A percentile compares a stretch with the other conserved stretches of the same genome.
phyloP scores from a whole-genome alignment of 2,888 invertebrate species.

The Xylota sylvarum region DNA sequence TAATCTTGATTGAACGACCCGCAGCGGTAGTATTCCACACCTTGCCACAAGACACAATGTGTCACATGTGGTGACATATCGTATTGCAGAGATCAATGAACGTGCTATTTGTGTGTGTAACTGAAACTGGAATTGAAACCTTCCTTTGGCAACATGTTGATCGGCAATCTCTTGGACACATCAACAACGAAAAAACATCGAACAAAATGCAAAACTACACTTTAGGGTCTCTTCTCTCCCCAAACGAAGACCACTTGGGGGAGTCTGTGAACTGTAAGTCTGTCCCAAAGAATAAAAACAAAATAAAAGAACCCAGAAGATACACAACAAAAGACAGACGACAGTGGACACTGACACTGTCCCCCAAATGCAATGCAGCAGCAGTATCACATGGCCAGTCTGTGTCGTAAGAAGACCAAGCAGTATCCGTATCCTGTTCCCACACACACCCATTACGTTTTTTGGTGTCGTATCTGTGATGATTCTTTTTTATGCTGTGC shows the following conservation, averaged over 20 bases:
- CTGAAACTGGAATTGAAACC: conserved; percentile 75
- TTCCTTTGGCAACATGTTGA: conserved; percentile 77
- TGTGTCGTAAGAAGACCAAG: conserved; percentile 38
- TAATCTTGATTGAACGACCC: conserved; percentile 69
- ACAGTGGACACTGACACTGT: conserved; percentile 61
- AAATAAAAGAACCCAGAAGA: conserved; percentile 7
- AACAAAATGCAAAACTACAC: conserved; percentile 67
- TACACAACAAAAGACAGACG: conserved; percentile 39
- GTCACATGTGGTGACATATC: conserved; percentile 76
- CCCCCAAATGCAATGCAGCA: conserved; percentile 64
- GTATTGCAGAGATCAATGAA: conserved; percentile 75
- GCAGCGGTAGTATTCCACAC: conserved; percentile 63
- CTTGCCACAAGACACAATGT: conserved; percentile 70
- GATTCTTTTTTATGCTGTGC: conserved; percentile 42
- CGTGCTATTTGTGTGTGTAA: conserved; percentile 65
- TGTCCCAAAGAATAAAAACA: conserved; percentile 8
- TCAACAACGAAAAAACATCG: conserved; percentile 71
- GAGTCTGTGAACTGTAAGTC: conserved; percentile 18
- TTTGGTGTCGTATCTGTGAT: conserved; percentile 69
- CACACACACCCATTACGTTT: conserved; percentile 73
- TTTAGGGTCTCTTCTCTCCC: conserved; percentile 11
- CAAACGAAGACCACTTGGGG: conserved; percentile 2
- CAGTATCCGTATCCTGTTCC: conserved; percentile 74
- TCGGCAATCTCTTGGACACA: conserved; percentile 75
- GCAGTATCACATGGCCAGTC: conserved; percentile 62